These are phyloP conservation scores for Dromius quadrimaculatus DNA, from an alignment of 2,888 invertebrate species.

Conservation along the genomic window DNA sequence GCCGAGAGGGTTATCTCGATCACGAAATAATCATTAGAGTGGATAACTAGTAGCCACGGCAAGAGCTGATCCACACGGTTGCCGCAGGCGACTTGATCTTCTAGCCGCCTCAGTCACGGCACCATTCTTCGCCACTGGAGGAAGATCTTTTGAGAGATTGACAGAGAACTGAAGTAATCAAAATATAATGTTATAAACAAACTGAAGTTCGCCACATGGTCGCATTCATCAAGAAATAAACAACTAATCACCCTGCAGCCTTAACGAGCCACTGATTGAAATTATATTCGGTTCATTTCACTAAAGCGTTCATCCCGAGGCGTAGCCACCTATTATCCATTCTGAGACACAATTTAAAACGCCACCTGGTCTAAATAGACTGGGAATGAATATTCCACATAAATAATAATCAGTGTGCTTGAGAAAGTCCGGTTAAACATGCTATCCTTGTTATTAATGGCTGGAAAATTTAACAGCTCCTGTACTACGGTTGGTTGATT, in stretches of 20 bases:
- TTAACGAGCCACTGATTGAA: constrained; percentile 4
- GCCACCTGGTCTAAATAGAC: constrained; percentile 26
- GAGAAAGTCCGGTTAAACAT: constrained; percentile 26
- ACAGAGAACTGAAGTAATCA: not conserved
- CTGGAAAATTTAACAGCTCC: constrained; percentile 25
- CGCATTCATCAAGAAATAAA: too few species aligned
- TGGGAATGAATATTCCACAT: constrained; percentile 7
- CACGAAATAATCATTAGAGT: constrained; percentile 45
- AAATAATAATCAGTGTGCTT: constrained; percentile 34
- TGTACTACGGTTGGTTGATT: constrained; percentile 22
- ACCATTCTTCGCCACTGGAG: constrained; percentile 11
- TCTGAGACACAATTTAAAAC: constrained; percentile 23
- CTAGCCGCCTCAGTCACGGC: constrained; percentile 20
- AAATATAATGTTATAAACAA: too few species aligned
- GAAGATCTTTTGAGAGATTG: not conserved
- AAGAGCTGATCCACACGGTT: constrained; percentile 36
- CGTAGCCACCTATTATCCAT: constrained; percentile 15
- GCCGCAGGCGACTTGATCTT: constrained; percentile 35
- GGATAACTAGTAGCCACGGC: constrained; percentile 43
- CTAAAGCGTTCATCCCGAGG: constrained; percentile 12
- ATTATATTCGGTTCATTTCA: constrained; percentile 25
- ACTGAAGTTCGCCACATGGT: too few species aligned
- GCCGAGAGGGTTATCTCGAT: constrained; percentile 39
- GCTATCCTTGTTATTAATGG: constrained; percentile 33
- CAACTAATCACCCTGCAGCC: too few species aligned